Base-by-base conservation (phyloP, 2,888 invertebrate genomes). In the Lamellibrachia columna region DNA sequence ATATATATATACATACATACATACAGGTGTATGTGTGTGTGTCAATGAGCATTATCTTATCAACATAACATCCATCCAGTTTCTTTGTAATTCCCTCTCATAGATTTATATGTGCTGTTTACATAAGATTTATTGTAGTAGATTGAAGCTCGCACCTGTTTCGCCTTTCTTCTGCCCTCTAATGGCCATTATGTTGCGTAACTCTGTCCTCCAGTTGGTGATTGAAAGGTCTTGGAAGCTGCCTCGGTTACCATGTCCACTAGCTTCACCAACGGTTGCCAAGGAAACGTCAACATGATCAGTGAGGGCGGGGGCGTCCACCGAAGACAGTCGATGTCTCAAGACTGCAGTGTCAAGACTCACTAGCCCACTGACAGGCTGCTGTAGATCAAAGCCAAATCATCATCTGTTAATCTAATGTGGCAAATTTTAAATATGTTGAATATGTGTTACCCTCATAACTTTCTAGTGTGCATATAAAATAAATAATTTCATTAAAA, bases 121-220 rank as follows among this genome's bases (percentile, higher is more conserved):
- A 75, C 75, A 75, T 22, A 75, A 4, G 22, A 75, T n/a, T 1
- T 75, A n/a, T 75, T 75, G 75, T n/a, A 22, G 22, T 75, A n/a
- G 75, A 15, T 58, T 6, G 75, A 75, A 75, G 4, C n/a, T 22
- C 75, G 15, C 22, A 75, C 75, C 75, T 75, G 75, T 75, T 94
- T 92, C 92, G 22, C 22, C n/a, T 75, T 75, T 75, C 75, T 94
- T 94, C 93, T 90, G 75, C 22, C 75, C 75, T n/a, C 75, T 75
- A 22, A n/a, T 75, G 22, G 95, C 93, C 52, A 95, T 92, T 11
- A 93, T 94, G 92, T 94, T 94, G 53, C 95, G 94, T 52, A 95
- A 93, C 91, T 95, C 95, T 52, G 92, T 93, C 92, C 94, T 95
- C 90, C 94, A 94, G 92, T 95, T 95, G 92, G 93, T 93, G 52